A percentile compares a stretch with the other conserved stretches of the same genome.
phyloP scores from a whole-genome alignment of 2,797 vertebrate species.

The Acanthis flammea region DNA sequence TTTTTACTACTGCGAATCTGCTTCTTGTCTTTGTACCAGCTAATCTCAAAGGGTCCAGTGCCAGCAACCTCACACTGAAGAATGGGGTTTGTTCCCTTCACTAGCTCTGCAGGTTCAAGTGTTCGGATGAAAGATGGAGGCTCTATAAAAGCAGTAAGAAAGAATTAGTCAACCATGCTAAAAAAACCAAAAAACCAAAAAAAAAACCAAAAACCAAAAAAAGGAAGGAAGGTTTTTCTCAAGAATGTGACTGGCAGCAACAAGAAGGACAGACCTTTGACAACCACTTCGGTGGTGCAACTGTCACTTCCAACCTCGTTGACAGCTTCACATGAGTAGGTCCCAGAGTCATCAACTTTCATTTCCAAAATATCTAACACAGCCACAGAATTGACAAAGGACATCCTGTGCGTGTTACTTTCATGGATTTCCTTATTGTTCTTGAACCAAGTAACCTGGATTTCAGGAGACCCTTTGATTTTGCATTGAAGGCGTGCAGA shows the following conservation, averaged over 20 bases:
- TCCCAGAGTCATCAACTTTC: constrained; percentile 88
- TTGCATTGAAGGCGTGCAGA: constrained; percentile 88
- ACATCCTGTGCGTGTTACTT: constrained; percentile 86
- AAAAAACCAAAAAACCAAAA: neutral
- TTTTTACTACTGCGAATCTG: constrained; percentile 88
- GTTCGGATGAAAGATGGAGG: constrained; percentile 91
- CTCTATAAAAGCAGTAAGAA: constrained; percentile 82
- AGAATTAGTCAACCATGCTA: neutral
- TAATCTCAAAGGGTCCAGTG: constrained; percentile 94
- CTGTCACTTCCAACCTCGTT: constrained; percentile 93
- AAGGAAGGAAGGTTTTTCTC: neutral
- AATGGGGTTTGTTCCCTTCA: constrained; percentile 85
- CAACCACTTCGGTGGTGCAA: constrained; percentile 85
- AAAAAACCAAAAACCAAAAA: neutral
- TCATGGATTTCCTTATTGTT: constrained; percentile 90
- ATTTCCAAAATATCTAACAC: constrained; percentile 86
- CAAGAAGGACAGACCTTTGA: constrained; percentile 90
- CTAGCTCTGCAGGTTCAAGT: constrained; percentile 87
- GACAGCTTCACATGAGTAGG: constrained; percentile 91
- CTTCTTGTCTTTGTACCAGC: constrained; percentile 96
- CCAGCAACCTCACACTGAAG: constrained; percentile 92
- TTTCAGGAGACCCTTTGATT: constrained; percentile 92
- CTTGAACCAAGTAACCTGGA: constrained; percentile 93
- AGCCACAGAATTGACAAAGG: constrained; percentile 85
- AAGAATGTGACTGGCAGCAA: neutral